phyloP scores from a whole-genome alignment of 2,888 invertebrate genomes.

The Nemurella pictetii region DNA sequence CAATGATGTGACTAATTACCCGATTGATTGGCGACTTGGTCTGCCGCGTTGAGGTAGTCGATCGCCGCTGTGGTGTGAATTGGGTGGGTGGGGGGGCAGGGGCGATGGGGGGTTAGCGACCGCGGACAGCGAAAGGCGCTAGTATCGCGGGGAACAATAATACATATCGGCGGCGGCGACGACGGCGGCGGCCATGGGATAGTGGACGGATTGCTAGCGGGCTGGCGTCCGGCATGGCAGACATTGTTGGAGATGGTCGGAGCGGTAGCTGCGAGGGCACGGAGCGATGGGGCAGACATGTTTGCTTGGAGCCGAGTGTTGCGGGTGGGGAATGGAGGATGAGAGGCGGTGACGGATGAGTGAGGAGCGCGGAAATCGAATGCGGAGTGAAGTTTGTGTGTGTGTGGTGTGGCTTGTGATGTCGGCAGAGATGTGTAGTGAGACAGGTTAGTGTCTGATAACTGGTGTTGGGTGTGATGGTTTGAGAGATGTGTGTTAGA shows the following conservation, averaged over 20 bases:
- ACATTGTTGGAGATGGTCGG: background rate
- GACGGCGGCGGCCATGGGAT: background rate
- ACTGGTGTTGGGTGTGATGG: too few relatives aligned
- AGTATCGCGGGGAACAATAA: background rate
- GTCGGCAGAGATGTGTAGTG: too few relatives aligned
- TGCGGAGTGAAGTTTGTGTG: too few relatives aligned
- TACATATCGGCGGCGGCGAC: background rate
- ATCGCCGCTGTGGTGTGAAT: conserved; percentile 6
- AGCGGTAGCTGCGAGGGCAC: background rate
- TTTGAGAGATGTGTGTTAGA: too few relatives aligned
- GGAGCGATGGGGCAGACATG: conserved; percentile 9
- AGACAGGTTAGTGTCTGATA: too few relatives aligned
- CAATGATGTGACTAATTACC: background rate
- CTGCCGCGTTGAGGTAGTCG: conserved; percentile 18
- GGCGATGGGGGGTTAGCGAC: background rate
- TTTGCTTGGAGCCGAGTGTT: background rate
- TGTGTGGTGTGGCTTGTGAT: too few relatives aligned
- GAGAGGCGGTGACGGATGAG: background rate
- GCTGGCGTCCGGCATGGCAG: background rate
- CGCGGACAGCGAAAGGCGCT: background rate
- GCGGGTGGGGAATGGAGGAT: background rate
- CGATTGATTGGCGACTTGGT: background rate
- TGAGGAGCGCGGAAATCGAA: background rate
- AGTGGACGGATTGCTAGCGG: background rate
- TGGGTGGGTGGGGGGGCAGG: conserved; percentile 37